Evolutionary conservation across 2,888 invertebrate species (phyloP), one percentile per base, ranked within the genome.

Genomic region (Myopa testacea): DNA sequence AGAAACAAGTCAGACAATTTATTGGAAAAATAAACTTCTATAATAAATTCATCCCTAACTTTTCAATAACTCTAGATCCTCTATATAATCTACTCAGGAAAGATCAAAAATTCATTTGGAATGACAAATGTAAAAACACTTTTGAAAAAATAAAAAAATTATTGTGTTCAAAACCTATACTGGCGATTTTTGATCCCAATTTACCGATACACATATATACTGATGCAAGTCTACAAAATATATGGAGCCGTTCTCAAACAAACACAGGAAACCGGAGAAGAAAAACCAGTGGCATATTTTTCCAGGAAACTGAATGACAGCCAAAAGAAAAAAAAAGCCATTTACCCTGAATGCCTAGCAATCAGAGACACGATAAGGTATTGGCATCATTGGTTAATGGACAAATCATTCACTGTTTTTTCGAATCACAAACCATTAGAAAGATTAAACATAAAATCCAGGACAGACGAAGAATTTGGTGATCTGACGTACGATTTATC

Each of bases 381-480:
- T 77, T 82, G 80, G 80, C 79, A 81, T 69, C 77, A 82, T 67
- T 72, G 73, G 65, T 74, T 80, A 1, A 81, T 81, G 73, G 77
- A 76, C 14, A 82, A 68, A 75, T 55, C 65, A 52, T 80, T 82
- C 71, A 78, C 45, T 55, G 79, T 82, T 14, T 80, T 76, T 67
- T 80, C 67, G n/a, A 78, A 82, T 65, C 81, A 81, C 40, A 82
- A 82, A 78, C 81, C 81, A 14, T 45, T 80, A 6, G 78, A 81
- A 77, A 81, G 78, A 16, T 77, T 81, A 62, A 80, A 78, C 38
- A 60, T 80, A 19, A 80, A 80, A 78, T 50, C 78, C 14, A 75
- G 79, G 79, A 76, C 79, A 16, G 78, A 80, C 70, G 76, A 80
- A 68, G 76, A 80, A 12, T 52, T 78, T 26, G 78, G 77, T 16